Conservation (phyloP, 1,140 invertebrate species). For the Penaeus chinensis region DNA sequence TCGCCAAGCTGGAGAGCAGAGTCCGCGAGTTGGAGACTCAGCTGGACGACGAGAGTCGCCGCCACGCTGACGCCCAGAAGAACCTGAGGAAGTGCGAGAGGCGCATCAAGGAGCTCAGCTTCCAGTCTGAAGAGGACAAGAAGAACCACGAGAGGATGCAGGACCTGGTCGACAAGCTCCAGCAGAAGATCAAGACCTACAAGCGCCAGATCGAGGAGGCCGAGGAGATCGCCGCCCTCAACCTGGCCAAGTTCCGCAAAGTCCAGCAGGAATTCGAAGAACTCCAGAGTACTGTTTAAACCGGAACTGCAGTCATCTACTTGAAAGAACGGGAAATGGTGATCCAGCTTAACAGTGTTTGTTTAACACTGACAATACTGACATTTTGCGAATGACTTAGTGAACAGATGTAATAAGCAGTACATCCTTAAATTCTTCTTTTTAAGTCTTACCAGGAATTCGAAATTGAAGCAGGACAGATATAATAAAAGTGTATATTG, state of each 20-base stretch:
- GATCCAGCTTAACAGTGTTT: no score
- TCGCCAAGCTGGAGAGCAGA: constrained; percentile 70
- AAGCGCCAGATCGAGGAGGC: constrained; percentile 58
- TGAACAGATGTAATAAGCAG: no score
- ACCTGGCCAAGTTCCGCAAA: constrained; percentile 56
- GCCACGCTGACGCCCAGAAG: constrained; percentile 53
- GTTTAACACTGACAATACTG: no score
- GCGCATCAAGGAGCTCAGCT: constrained; percentile 53
- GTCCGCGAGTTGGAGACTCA: constrained; percentile 48
- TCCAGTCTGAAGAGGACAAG: constrained; percentile 74
- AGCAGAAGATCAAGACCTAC: constrained; percentile 57
- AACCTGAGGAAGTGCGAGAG: constrained; percentile 60
- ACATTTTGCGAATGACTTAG: no score
- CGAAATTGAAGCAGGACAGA: no score
- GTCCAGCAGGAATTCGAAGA: constrained; percentile 76
- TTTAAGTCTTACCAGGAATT: no score
- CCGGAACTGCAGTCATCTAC: no score
- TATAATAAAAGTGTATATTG: no score
- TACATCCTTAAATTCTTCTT: no score
- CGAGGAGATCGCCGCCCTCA: constrained; percentile 54
- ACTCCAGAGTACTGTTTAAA: background rate
- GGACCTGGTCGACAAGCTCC: constrained; percentile 68
- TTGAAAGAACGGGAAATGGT: no score
- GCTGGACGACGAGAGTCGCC: constrained; percentile 49
- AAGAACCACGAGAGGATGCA: constrained; percentile 72